Evolutionary conservation across 2,888 invertebrate genomes (phyloP).

Genomic region (Monochamus alternatus): DNA sequence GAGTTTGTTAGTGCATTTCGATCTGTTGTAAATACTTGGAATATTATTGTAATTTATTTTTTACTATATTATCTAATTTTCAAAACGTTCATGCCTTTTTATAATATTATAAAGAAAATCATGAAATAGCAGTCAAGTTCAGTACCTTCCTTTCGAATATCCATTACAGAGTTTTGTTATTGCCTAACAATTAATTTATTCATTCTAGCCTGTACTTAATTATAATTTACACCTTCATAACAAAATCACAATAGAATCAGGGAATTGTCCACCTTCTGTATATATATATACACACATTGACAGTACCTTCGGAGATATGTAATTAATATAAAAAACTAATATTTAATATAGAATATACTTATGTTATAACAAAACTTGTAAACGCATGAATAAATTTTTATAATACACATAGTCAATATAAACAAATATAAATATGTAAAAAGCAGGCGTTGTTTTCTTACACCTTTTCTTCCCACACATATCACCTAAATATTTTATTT

Average conservation of each 20-base stretch:
- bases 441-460: slow-evolving; percentile 52
- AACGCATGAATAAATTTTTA: slow-evolving; percentile 67
- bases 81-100: slow-evolving; percentile 32
- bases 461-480: too few species aligned
- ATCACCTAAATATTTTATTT: too few species aligned
- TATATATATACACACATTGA: slow-evolving; percentile 44
- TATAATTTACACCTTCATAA: slow-evolving; percentile 34
- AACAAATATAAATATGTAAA: slow-evolving; percentile 67
- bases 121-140: slow-evolving; percentile 19
- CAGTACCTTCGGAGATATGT: slow-evolving; percentile 48
- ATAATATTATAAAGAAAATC: slow-evolving; percentile 22
- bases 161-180: slow-evolving; percentile 39
- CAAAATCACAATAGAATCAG: slow-evolving; percentile 53
- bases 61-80: slow-evolving; percentile 26
- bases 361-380: slow-evolving; percentile 43
- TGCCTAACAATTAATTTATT: slow-evolving; percentile 49
- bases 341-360: slow-evolving; percentile 35
- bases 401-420: slow-evolving; percentile 66
- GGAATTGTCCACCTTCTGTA: slow-evolving; percentile 53
- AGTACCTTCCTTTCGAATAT: slow-evolving; percentile 47
- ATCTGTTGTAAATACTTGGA: slow-evolving; percentile 33
- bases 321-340: slow-evolving; percentile 37
- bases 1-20: slow-evolving; percentile 29
- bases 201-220: slow-evolving; percentile 48
- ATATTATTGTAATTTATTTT: slow-evolving; percentile 37